Base-by-base conservation (phyloP, 2,797 vertebrate genomes). In the Choloepus didactylus region DNA sequence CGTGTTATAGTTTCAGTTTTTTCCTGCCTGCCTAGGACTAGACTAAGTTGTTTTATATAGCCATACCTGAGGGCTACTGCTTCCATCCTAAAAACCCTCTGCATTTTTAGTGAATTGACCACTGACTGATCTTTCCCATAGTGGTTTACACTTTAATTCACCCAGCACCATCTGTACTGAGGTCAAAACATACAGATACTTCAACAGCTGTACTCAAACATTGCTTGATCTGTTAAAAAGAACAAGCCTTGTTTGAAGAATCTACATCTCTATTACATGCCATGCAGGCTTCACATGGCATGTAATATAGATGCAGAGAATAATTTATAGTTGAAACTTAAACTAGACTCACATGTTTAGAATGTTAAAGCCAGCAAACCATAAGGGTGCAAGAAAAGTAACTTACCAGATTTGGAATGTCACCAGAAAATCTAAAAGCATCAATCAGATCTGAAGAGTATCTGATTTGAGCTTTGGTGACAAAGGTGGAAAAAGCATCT, bases 161-260 rank as follows among this genome's bases (percentile, higher is more conserved):
- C 41, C 35, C 35, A 67, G 27, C 8, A 56, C 14, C 64, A 49
- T 0, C 51, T 51, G 14, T 44, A 87, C 73, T 75, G 12, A 91
- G 41, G 19, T 91, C 46, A 62, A 87, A 84, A 87, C 15, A 49
- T 77, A 76, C 1, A 25, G 64, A 67, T 70, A 2, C 6, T 81
- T 51, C 27, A 25, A 72, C 16, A n/a, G 19, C 29, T 54, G 10
- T 64, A 85, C 44, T 64, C 3, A 54, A 56, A 38, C 23, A 29
- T 87, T 70, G 3, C 7, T 94, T 85, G 4, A 31, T 94, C 91
- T 67, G 35, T 9, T 95, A 73, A 38, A 95, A 19, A 73, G n/a
- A 95, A 19, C 19, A 84, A 79, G 60, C 29, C 8, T 89, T 94
- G 23, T 93, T 93, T 88, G 75, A 84, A 77, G 51, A 64, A 90